Conservation (phyloP, 2,113 vertebrate genomes). For the Pangasianodon gigas region DNA sequence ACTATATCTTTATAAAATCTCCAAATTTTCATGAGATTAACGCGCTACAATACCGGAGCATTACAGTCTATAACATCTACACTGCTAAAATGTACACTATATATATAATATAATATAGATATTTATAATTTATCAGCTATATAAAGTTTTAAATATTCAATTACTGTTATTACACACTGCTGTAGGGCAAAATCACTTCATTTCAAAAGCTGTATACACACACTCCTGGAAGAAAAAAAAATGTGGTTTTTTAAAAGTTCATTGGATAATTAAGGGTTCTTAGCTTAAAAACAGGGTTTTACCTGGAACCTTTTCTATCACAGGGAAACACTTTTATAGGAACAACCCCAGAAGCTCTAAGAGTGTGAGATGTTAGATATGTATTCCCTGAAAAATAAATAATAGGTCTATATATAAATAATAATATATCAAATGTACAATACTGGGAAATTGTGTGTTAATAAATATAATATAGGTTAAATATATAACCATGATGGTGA, state of each 20-base stretch:
- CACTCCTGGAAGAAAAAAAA: too few species aligned
- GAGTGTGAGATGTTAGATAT: neutral
- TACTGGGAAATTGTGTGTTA: neutral
- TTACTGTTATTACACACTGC: too few species aligned
- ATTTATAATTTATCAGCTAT: too few species aligned
- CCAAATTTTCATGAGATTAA: neutral
- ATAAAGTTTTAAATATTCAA: too few species aligned
- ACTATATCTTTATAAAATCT: neutral
- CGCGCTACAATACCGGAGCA: neutral
- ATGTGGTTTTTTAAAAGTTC: neutral
- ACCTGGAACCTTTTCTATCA: neutral
- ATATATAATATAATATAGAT: too few species aligned
- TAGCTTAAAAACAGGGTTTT: neutral
- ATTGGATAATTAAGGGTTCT: neutral
- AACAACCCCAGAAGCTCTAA: neutral
- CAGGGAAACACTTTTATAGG: neutral
- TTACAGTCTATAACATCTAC: too few species aligned
- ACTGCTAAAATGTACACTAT: neutral
- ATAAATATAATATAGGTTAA: neutral
- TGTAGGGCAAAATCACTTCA: too few species aligned
- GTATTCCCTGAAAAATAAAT: neutral
- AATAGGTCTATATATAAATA: neutral
- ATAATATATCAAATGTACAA: neutral
- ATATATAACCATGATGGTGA: neutral
- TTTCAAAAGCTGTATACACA: too few species aligned